Evolutionary conservation across 2,113 vertebrate species (phyloP).

Genomic region (Shinisaurus crocodilurus): DNA sequence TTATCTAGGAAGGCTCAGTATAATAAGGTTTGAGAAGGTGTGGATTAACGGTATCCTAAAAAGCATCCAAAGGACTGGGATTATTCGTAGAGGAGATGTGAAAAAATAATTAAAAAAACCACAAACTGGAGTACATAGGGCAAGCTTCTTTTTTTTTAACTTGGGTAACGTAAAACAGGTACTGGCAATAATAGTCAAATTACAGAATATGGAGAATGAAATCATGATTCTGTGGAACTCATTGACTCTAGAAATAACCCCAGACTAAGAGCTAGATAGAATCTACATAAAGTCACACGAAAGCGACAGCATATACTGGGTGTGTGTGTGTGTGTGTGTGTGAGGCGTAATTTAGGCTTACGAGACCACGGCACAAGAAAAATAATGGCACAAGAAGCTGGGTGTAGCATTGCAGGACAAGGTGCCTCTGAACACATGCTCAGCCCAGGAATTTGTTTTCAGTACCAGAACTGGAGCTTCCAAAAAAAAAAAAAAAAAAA

Average conservation of each 20-base stretch:
- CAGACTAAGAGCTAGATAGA: slow-evolving; percentile 1
- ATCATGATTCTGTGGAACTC: background rate
- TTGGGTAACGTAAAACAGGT: background rate
- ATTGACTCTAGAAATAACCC: background rate
- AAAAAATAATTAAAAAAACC: too few species aligned
- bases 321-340: background rate
- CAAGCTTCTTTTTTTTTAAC: background rate
- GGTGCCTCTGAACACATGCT: background rate
- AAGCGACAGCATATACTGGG: background rate
- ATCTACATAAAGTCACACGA: background rate
- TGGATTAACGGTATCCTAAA: background rate
- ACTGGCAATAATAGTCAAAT: background rate
- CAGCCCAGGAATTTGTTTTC: background rate
- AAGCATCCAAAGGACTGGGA: background rate
- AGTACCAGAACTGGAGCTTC: background rate
- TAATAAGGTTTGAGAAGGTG: background rate
- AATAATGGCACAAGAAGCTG: background rate
- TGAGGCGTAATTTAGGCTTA: too few species aligned
- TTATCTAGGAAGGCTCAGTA: background rate
- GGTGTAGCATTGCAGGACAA: background rate
- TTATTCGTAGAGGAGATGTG: background rate
- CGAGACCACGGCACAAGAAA: background rate
- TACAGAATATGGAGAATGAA: background rate
- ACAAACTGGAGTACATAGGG: background rate
- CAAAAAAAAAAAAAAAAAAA: background rate